Evolutionary conservation across 2,888 invertebrate genomes (phyloP), one percentile per base, ranked within the genome.

Genomic region (Onthophagus sagittarius): DNA sequence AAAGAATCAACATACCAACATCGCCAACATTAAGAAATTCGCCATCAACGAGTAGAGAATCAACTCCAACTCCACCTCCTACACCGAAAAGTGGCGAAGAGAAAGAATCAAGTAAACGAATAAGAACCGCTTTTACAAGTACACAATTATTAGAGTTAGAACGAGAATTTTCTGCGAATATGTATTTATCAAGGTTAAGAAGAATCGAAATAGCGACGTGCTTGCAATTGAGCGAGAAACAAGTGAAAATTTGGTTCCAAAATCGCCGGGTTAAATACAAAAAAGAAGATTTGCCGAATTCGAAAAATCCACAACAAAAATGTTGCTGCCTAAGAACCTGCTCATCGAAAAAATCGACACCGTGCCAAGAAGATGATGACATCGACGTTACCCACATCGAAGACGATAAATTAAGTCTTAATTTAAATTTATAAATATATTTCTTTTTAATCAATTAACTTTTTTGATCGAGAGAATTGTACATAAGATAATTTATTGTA

Each of bases 191-290:
- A 0, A 88, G 97, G 63, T 85, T 97, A 77, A 88, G 97, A 71
- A 88, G 97, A 74, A 97, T 98, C 77, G 97, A 98, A 85, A 97
- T 98, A 72, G 97, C 98, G 2, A 96, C 95, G 32, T 91, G 93
- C 77, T 85, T 97, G 75, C 90, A 94, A 71, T 86, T 98, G 0
- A 95, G 95, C 0, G 98, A 98, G 85, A 98, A 97, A 82, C 97
- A 97, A 87, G 97, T 97, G 77, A 97, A 95, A 84, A 95, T 95
- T 78, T 95, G 97, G 97, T 97, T 97, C 85, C 96, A 97, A 84
- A 97, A 97, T 84, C 90, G 97, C 5, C 89, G 97, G 1, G 97
- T 97, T 0, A 97, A 97, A 84, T 90, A 95, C 85, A 97, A 97
- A 88, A 97, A 97, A 81, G 96, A 96, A 78, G 93, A 93, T 81